Conservation (phyloP, 2,797 vertebrate genomes). For the Oreonectes daqikongensis region DNA sequence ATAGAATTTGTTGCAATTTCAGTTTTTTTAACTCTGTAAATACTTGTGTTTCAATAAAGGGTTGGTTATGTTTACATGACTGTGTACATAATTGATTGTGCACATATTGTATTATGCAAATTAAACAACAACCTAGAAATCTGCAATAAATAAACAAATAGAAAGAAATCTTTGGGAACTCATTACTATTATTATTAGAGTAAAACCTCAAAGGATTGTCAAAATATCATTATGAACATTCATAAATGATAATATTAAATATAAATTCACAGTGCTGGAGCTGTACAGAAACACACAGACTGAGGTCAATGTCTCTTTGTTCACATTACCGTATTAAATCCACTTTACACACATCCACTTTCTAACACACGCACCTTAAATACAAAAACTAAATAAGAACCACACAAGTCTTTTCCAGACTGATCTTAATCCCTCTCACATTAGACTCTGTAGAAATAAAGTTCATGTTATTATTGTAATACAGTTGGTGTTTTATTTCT, state of each 20-base stretch:
- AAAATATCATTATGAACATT: too few relatives aligned
- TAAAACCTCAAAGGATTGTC: too few relatives aligned
- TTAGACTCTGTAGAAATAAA: accelerated
- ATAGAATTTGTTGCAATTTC: conserved; percentile 32
- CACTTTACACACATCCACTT: neutral
- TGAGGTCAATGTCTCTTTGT: neutral
- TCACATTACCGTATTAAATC: neutral
- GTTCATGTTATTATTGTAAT: neutral
- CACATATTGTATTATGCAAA: neutral
- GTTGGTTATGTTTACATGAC: conserved; percentile 49
- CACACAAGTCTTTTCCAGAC: neutral
- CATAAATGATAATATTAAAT: too few relatives aligned
- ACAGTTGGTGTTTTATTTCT: too few relatives aligned
- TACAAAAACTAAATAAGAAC: neutral
- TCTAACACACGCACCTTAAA: neutral
- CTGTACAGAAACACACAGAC: too few relatives aligned
- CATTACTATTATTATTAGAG: too few relatives aligned
- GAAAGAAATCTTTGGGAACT: neutral
- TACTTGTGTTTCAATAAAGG: conserved; percentile 74
- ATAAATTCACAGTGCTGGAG: too few relatives aligned
- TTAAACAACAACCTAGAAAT: neutral
- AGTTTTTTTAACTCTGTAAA: conserved; percentile 74
- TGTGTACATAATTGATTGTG: neutral
- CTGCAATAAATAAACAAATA: neutral
- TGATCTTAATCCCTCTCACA: neutral